These are phyloP conservation scores for Tetramorium simillimum DNA, from an alignment of 1,140 invertebrate species.

Conservation along the genomic window DNA sequence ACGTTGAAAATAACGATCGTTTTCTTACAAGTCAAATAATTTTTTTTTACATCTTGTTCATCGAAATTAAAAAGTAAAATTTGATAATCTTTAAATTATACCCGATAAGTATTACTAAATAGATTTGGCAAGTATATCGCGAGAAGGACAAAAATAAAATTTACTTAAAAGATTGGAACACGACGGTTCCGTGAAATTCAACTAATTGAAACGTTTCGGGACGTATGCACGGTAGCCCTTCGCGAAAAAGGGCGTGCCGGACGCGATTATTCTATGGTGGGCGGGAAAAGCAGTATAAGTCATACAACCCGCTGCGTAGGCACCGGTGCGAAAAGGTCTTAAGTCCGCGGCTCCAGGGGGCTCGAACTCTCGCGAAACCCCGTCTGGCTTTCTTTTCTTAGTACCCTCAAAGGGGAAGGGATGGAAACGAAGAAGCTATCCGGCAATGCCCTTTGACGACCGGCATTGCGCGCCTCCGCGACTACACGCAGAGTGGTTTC, in stretches of 20 bases:
- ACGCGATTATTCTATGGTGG: slow-evolving; percentile 70
- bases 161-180: neutral
- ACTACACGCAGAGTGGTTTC: neutral
- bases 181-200: slow-evolving; percentile 63
- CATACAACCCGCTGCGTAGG: slow-evolving; percentile 24
- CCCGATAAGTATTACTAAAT: neutral
- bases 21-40: neutral
- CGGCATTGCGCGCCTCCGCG: slow-evolving; percentile 17
- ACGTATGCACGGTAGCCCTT: slow-evolving; percentile 59
- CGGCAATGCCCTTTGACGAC: neutral
- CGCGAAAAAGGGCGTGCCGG: slow-evolving; percentile 66
- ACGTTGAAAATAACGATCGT: neutral
- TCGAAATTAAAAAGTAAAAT: neutral
- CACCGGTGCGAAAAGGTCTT: slow-evolving; percentile 16
- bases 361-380: neutral
- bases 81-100: neutral
- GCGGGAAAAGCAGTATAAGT: slow-evolving; percentile 73
- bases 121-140: neutral
- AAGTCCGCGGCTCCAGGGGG: slow-evolving; percentile 8
- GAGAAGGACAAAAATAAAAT: neutral
- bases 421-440: slow-evolving; percentile 33
- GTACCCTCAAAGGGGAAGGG: neutral
- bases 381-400: neutral
- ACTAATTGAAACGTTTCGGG: slow-evolving; percentile 75
- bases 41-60: neutral